Evolutionary conservation across 1,140 invertebrate species (phyloP).

Genomic region (Pseudoatta argentina): DNA sequence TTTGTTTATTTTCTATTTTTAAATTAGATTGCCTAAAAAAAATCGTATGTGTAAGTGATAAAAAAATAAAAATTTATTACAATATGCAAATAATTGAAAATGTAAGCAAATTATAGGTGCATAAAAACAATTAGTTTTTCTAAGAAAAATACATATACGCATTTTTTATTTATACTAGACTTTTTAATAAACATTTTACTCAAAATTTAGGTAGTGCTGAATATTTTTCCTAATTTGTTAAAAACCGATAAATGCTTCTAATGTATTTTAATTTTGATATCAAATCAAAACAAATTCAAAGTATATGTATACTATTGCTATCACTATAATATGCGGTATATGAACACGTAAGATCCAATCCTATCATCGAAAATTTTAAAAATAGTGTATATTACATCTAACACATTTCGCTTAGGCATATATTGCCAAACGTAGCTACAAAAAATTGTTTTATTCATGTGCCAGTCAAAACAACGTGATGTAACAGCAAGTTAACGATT

Average conservation of each 20-base stretch:
- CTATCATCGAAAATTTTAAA: conserved; percentile 8
- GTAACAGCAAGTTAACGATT: conserved; percentile 59
- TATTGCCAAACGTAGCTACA: conserved; percentile 20
- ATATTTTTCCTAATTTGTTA: background rate
- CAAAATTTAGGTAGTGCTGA: no score
- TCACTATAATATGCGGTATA: background rate
- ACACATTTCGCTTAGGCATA: conserved; percentile 15
- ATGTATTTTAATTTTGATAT: conserved; percentile 23
- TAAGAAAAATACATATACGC: no score
- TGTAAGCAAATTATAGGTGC: no score
- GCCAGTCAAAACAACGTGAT: conserved; percentile 27
- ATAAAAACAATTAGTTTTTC: no score
- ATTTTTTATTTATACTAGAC: no score
- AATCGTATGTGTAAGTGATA: no score
- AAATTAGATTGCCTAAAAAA: no score
- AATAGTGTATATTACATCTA: background rate
- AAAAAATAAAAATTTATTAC: no score
- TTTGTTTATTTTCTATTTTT: no score
- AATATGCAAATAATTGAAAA: no score
- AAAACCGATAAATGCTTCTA: background rate
- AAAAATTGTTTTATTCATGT: conserved; percentile 32
- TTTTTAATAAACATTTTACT: no score
- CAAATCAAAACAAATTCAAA: background rate
- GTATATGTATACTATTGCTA: background rate
- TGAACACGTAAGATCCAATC: background rate